Base-by-base conservation (phyloP, 2,888 invertebrate genomes). In the Nomada fucata region DNA sequence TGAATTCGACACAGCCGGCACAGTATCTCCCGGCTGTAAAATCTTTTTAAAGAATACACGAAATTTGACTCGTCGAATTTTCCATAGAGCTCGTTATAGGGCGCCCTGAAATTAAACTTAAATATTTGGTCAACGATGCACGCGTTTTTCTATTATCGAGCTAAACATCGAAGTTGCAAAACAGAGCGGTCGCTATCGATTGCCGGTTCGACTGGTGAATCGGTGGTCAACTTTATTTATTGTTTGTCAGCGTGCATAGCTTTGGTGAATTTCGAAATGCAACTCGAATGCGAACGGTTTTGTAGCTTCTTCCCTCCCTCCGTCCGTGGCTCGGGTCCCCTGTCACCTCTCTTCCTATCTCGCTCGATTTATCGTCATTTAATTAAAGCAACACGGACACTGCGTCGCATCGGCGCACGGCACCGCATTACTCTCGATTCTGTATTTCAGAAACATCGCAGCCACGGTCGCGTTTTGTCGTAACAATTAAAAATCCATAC, bases 401-500 rank as follows among this genome's bases (percentile, higher is more conserved):
- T 18, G 36, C 60, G 70, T 70, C 70, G 74, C 47, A 75, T 50
- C n/a, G 57, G 29, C 36, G 50, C n/a, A 20, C 61, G 57, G 3
- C 47, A 60, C 18, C 44, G 70, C 75, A 26, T 67, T 73, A 53
- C 59, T 20, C 65, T 47, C 78, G 74, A 77, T 76, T 77, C 63
- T 61, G 79, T 47, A 64, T 76, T 78, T 80, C 76, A 55, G 73
- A 79, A 83, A 84, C 80, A 73, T 81, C 68, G 75, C 64, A 61
- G 29, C 59, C 78, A 79, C 68, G 79, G 69, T 79, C 70, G 60
- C 47, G 75, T 79, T 55, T 52, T 53, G 53, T 55, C 70, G 79
- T 76, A 86, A 82, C 88, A 88, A 89, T 88, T 88, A 89, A 90
- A 89, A 90, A 90, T 90, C 89, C 83, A 88, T 89, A 88, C 86